Evolutionary conservation across 2,888 invertebrate genomes (phyloP), one percentile per base, ranked within the genome.

Genomic region (Neria commutata): DNA sequence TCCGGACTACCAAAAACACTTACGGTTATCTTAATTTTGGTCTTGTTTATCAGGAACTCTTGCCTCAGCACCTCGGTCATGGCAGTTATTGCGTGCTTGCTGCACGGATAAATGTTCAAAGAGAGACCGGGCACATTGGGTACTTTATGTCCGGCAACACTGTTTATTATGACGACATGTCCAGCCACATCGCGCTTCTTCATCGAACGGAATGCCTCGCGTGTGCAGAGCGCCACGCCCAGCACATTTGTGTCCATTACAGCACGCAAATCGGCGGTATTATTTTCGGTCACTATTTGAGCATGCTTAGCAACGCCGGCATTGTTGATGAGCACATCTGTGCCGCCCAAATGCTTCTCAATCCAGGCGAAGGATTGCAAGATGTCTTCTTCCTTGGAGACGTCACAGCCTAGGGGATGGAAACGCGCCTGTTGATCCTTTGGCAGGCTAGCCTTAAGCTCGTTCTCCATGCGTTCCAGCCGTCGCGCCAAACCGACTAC

Each of bases 321-420:
- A 70, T 86, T 86, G 69, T 88, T 88, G 1, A 88, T 72, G 46
- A 87, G 77, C 1, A 88, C 81, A 72, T 86, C 85, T 2, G 85
- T 80, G 1, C 85, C 84, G 0, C 86, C 87, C 1, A 85, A 66
- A 6, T 81, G 73, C 10, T 73, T 63, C 11, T 84, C 81, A 45
- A 85, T 80, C 75, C 78, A 80, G 16, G 73, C 65, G 71, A 88
- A 87, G 37, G 84, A 80, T 3, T 73, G 72, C 21, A 83, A 63
- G 23, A 88, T 84, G 14, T 87, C 83, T 0, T 84, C 80, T 65
- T 86, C 86, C 2, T 82, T 79, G 8, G 75, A 74, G 1, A 87
- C 73, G 65, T 87, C 86, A 67, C 87, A 86, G 56, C 74, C 68
- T 34, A 79, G 64, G 1, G 82, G 75, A 60, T 83, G 68, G n/a